Conservation (phyloP, 2,797 vertebrate genomes). For the Oreochromis grahami region DNA sequence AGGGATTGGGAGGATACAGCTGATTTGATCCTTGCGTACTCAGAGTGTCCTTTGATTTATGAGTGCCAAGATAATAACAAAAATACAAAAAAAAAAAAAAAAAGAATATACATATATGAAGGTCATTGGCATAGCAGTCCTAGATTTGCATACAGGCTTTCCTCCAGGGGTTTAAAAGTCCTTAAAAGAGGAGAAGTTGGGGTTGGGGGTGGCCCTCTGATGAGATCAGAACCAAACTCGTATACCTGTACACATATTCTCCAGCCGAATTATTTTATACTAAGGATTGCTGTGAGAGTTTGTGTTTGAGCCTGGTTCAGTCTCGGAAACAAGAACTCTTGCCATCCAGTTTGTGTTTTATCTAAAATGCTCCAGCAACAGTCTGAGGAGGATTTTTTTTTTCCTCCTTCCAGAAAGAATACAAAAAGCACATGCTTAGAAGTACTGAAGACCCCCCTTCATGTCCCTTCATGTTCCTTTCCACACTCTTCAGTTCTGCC, state of each 20-base stretch:
- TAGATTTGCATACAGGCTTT: constrained; percentile 64
- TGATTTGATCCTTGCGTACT: constrained; percentile 12
- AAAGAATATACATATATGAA: not conserved
- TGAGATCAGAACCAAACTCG: constrained; percentile 38
- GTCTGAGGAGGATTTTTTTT: constrained; percentile 7
- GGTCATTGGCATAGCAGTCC: constrained; percentile 58
- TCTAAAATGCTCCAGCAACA: constrained; percentile 31
- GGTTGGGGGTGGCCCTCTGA: constrained; percentile 13
- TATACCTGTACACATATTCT: constrained; percentile 46
- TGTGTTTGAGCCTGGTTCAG: constrained; percentile 14
- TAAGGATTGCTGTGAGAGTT: constrained; percentile 27
- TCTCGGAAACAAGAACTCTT: not conserved
- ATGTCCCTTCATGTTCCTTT: constrained; percentile 10
- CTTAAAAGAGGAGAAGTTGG: constrained; percentile 17
- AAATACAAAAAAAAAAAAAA: not conserved
- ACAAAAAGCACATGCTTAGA: not conserved
- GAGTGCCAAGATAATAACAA: not conserved
- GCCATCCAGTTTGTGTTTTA: constrained; percentile 28
- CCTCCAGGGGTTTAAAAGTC: constrained; percentile 48
- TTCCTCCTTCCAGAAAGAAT: not conserved
- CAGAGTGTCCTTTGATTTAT: constrained; percentile 5
- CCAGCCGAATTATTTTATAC: constrained; percentile 12
- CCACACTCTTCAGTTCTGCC: constrained; percentile 2
- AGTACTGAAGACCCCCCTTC: constrained; percentile 2
- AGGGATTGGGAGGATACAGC: constrained; percentile 14